Base-by-base conservation (phyloP, 2,113 vertebrate genomes). In the Aspiorhynchus laticeps region DNA sequence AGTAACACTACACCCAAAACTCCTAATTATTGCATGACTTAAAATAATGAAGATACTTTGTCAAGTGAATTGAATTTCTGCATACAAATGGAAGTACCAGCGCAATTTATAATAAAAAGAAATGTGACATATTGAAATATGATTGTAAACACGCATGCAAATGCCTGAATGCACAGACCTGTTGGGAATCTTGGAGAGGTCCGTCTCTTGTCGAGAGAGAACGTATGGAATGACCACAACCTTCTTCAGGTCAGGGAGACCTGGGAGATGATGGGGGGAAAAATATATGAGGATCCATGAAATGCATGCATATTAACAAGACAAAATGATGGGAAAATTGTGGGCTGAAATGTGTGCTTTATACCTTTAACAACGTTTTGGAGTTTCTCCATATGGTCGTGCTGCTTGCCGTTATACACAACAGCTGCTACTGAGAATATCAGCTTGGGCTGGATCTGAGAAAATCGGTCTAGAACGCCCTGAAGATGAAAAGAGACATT, bases 391-490 rank as follows among this genome's bases (percentile, higher is more conserved):
- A 99, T 88, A 92, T 99, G 98, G 88, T 94, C 92, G 0, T 99
- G 97, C 5, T 95, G 93, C 91, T 97, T 98, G 89, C 97, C 95
- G 0, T 99, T 99, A 93, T 99, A 99, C 67, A 97, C 87, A 17
- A 99, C 98, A 0, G 97, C 97, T 65, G 98, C 96, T 0, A 99
- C 98, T 0, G 98, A 99, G 92, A 99, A 97, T 90, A 99, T 96
- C 46, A 99, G 90, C 86, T 97, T 98, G 1, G 98, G 98, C 91
- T 99, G 98, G 87, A 99, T 98, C 88, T 99, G 98, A 67, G 98
- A 99, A 89, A 99, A 96, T 26, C 98, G 95, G 92, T 99, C 98
- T 85, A 99, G 94, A 0, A 99, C 98, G 0, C 98, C 98, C 98
- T 99, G 88, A 33, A 1, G 33, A 31, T 17, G 78, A 63, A 36